Evolutionary conservation across 2,113 vertebrate species (phyloP).

Genomic region (Seriola aureovittata): DNA sequence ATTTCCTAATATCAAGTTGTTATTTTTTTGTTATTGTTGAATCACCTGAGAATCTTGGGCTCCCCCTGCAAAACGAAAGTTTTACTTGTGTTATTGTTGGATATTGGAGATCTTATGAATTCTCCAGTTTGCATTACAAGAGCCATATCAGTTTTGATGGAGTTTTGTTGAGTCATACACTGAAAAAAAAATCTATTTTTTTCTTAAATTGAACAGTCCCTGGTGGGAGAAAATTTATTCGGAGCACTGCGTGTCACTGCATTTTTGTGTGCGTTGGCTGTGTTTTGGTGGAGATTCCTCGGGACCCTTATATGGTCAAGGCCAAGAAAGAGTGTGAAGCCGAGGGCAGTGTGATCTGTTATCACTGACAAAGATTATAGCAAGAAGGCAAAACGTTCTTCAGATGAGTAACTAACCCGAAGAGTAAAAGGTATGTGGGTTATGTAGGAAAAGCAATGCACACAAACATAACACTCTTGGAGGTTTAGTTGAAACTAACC

Average conservation of each 20-base stretch:
- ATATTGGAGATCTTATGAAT: background rate
- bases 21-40: background rate
- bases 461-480: background rate
- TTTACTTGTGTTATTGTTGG: background rate
- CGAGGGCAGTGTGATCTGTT: constrained; percentile 71
- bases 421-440: constrained; percentile 18
- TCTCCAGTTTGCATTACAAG: background rate
- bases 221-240: constrained; percentile 4
- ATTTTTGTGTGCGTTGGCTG: constrained; percentile 65
- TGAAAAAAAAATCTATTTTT: background rate
- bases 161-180: background rate
- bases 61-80: background rate
- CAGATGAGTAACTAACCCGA: background rate
- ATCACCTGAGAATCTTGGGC: background rate
- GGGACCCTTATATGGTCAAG: constrained; percentile 87
- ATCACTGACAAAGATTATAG: constrained; percentile 70
- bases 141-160: background rate
- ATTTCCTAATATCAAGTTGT: too few species aligned
- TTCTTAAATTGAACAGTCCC: background rate
- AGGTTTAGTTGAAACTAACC: background rate
- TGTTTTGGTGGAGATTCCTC: constrained; percentile 80
- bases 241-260: constrained; percentile 33
- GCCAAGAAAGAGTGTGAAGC: constrained; percentile 67
- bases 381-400: constrained; percentile 54
- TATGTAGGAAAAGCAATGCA: background rate